Base-by-base conservation (phyloP, 2,888 invertebrate genomes). In the Thera britannica region DNA sequence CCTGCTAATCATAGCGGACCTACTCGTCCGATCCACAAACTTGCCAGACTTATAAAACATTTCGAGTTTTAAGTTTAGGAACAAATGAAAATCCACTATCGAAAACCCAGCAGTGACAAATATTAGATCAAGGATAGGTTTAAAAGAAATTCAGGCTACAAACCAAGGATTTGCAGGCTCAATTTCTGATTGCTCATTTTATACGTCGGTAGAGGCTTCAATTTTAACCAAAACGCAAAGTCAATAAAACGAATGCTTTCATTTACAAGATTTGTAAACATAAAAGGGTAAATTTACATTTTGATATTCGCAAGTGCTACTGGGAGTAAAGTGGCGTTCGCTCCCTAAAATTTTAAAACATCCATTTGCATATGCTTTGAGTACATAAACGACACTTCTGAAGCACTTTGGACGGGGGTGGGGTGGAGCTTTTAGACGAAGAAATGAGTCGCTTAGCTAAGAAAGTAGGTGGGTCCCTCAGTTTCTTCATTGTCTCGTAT, bases 221-320 rank as follows among this genome's bases (percentile, higher is more conserved):
- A 84, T 85, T 81, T 83, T 79, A 75, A 78, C 77, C 73, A 71
- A 23, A 23, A 77, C 83, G 82, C 83, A 86, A 86, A 89, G 91
- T 88, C 91, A 89, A 92, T 92, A 90, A 91, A 91, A 89, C 85
- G 91, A 90, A 89, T 86, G 88, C 88, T 88, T 90, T 90, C 90
- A 93, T 93, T 93, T 92, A 92, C 92, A 90, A 90, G 89, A 93
- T 92, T 93, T 92, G 89, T 88, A 83, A 90, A 93, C 93, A 92
- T 93, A 92, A 93, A 93, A 93, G 93, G 92, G 92, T 93, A 84
- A 88, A 93, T 93, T 93, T 92, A 92, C 93, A 93, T 93, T 93
- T 92, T 93, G 91, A 93, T 93, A 89, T 90, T 90, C 86, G 88
- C 92, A 90, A 93, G 89, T 91, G 92, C 92, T 91, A 83, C 84